phyloP scores from a whole-genome alignment of 2,797 vertebrate genomes.

The Enteromius trimaculatus region DNA sequence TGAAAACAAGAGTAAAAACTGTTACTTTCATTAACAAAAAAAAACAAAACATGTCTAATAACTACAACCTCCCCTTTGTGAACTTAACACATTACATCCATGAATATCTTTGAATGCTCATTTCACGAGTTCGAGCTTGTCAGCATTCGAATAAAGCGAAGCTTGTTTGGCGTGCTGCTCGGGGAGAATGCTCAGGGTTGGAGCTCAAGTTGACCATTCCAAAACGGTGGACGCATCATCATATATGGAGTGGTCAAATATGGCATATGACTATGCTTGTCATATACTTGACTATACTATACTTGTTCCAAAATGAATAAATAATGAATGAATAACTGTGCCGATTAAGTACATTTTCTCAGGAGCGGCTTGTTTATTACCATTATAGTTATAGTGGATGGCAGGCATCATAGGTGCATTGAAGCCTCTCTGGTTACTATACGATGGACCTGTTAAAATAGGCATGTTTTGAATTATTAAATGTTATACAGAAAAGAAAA shows the following conservation, averaged over 20 bases:
- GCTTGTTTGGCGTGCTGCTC: too few species aligned
- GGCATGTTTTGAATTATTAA: not conserved
- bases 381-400: not conserved
- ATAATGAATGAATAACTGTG: not conserved
- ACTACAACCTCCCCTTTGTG: not conserved
- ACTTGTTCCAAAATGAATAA: not conserved
- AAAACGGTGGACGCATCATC: not conserved
- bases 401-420: not conserved
- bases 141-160: too few species aligned
- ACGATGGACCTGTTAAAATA: not conserved
- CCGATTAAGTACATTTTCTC: not conserved
- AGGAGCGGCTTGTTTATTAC: not conserved
- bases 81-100: not conserved
- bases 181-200: too few species aligned
- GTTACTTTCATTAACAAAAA: slow-evolving; percentile 1
- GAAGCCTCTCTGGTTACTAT: not conserved
- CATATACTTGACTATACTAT: too few species aligned
- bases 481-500: not conserved
- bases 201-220: not conserved
- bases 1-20: not conserved
- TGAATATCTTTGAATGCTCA: not conserved
- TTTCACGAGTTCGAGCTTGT: too few species aligned
- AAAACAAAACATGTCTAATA: not conserved
- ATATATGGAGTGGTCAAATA: not conserved
- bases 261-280: not conserved